These are phyloP conservation scores for Xyliphius kryptos DNA, from an alignment of 2,113 vertebrate species.

Conservation along the genomic window DNA sequence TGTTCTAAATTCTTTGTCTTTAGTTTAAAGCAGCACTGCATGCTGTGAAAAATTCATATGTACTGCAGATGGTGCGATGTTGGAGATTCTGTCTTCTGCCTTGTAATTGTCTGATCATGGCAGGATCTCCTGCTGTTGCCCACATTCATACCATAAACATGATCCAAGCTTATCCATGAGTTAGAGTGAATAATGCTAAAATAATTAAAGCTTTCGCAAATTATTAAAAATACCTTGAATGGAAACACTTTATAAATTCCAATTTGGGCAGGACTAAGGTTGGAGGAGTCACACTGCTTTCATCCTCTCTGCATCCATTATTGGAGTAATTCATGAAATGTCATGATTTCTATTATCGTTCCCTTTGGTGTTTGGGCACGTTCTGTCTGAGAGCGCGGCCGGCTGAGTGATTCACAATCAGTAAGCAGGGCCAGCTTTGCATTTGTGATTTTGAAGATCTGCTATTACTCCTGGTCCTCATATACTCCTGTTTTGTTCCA, in stretches of 20 bases:
- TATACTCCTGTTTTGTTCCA: slow-evolving; percentile 19
- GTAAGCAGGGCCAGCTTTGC: slow-evolving; percentile 20
- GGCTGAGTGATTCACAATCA: slow-evolving; percentile 20
- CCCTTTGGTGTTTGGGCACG: slow-evolving; percentile 2
- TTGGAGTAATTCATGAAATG: slow-evolving; percentile 44
- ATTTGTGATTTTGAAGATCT: not conserved
- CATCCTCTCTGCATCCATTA: slow-evolving; percentile 30
- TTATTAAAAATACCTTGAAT: slow-evolving; percentile 26
- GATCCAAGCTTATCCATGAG: slow-evolving; percentile 27
- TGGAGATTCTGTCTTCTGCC: slow-evolving; percentile 39
- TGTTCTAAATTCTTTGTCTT: slow-evolving; percentile 5
- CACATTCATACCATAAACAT: slow-evolving; percentile 49
- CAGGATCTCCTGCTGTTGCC: not conserved
- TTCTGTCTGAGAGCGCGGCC: slow-evolving; percentile 3
- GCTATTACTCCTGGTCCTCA: slow-evolving; percentile 18
- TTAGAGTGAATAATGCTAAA: slow-evolving; percentile 33
- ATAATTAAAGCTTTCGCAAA: slow-evolving; percentile 34
- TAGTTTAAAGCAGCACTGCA: slow-evolving; percentile 30
- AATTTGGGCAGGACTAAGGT: not conserved
- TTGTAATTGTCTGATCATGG: no score
- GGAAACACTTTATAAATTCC: slow-evolving; percentile 32
- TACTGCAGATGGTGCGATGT: slow-evolving; percentile 27
- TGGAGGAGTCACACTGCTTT: slow-evolving; percentile 20
- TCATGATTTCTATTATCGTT: slow-evolving; percentile 45
- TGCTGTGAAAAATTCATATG: slow-evolving; percentile 50